A percentile compares a stretch with the other conserved stretches of the same genome.
Conservation (phyloP, 2,113 vertebrate species). For the Pyxicephalus adspersus region DNA sequence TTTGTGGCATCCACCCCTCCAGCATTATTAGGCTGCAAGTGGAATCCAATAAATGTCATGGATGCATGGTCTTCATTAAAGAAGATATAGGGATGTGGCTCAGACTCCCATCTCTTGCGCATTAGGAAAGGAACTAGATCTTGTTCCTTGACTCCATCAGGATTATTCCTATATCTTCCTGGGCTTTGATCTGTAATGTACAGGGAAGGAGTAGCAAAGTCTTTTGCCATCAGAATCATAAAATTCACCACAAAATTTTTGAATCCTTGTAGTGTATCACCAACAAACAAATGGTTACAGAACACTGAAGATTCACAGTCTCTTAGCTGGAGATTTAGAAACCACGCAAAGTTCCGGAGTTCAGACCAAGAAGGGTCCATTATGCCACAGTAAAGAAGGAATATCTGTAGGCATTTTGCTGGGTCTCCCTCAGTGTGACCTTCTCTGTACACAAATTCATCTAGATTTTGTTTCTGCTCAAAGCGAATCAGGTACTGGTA, state of each 20-base stretch:
- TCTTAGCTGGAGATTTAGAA: slow-evolving; percentile 85
- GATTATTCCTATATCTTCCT: slow-evolving; percentile 64
- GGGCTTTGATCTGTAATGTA: slow-evolving; percentile 89
- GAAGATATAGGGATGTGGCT: slow-evolving; percentile 93
- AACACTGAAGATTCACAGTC: slow-evolving; percentile 91
- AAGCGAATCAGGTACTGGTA: slow-evolving; percentile 89
- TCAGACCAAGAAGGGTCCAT: slow-evolving; percentile 91
- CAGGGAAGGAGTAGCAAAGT: slow-evolving; percentile 92
- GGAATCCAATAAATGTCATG: slow-evolving; percentile 96
- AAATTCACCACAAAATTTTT: slow-evolving; percentile 93
- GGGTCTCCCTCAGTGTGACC: slow-evolving; percentile 77
- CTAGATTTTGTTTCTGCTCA: slow-evolving; percentile 70
- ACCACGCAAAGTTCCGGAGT: slow-evolving; percentile 86
- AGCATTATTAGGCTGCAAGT: slow-evolving; percentile 69
- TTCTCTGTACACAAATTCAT: slow-evolving; percentile 71
- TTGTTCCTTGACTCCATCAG: slow-evolving; percentile 73
- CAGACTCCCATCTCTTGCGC: slow-evolving; percentile 90
- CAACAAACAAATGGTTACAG: slow-evolving; percentile 75
- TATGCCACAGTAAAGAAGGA: slow-evolving; percentile 87
- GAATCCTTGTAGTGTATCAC: slow-evolving; percentile 85
- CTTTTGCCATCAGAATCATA: slow-evolving; percentile 96
- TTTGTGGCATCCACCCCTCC: slow-evolving; percentile 80
- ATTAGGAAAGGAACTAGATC: slow-evolving; percentile 88
- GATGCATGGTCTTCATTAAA: slow-evolving; percentile 88
- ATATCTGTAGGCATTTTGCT: slow-evolving; percentile 81